Evolutionary conservation across 2,888 invertebrate genomes (phyloP), one percentile per base, ranked within the genome.

Genomic region (Xestia xanthographa): DNA sequence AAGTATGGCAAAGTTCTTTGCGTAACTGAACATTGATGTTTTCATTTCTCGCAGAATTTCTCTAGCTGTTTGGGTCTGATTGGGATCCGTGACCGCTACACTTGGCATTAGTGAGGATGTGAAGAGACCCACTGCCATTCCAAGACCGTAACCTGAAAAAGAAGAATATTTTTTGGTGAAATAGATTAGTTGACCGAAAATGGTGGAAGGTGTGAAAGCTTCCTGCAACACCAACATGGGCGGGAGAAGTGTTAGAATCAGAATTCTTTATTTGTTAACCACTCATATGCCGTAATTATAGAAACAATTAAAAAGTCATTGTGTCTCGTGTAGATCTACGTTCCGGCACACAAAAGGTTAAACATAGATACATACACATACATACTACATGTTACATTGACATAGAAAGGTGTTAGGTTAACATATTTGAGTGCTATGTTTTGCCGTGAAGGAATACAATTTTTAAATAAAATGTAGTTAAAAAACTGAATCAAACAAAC

Each of bases 1-100:
- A 86, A 99, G 97, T 63, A 99, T 97, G 0, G 99, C 99, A 97
- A 99, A 99, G 95, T 99, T 99, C 95, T 99, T 99, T 0, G 99
- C 99, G 93, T 99, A 99, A 75, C 99, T 98, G 76, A 98, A 95
- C 85, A 99, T 99, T 0, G 99, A 98, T 0, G 97, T 97, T 92
- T 98, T 98, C 99, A 99, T 99, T 94, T 99, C 99, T 75, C 97
- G 96, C 74, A 99, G 97, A 56, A 99, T 98, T 95, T 99, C 98
- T 88, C 98, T 97, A 0, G 98, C 99, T 0, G 98, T 98, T 89
- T 98, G 98, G 88, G 98, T 98, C 89, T 98, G 98, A 82, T 97
- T 97, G 62, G 97, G 96, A 70, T 97, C 97, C 5, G 98, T 97
- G 81, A 98, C 96, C 1, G 98, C 97, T 80, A 98, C 97, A 89